Evolutionary conservation across 2,797 vertebrate genomes (phyloP).

Genomic region (Pangasius macronema): DNA sequence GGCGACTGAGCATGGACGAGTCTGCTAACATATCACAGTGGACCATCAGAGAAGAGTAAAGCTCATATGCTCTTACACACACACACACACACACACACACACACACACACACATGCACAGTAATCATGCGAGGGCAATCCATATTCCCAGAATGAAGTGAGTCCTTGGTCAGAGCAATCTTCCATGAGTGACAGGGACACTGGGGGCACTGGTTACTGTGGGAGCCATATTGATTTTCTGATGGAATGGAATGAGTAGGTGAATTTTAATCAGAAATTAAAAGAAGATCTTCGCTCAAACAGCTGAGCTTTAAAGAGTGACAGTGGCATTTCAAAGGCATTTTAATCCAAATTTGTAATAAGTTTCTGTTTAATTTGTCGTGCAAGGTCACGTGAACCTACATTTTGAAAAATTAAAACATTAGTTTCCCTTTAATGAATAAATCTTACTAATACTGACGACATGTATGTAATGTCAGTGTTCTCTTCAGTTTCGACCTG

Average conservation of each 20-base stretch:
- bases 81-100: too few species aligned
- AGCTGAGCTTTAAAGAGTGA: background rate
- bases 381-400: background rate
- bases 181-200: background rate
- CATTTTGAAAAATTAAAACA: background rate
- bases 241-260: background rate
- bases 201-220: background rate
- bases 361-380: background rate
- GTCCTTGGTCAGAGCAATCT: background rate
- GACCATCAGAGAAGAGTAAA: background rate
- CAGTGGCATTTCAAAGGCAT: background rate
- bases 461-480: background rate
- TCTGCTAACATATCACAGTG: constrained; percentile 1
- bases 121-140: background rate
- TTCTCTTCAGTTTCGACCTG: background rate
- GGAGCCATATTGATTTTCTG: background rate
- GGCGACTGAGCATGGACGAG: background rate
- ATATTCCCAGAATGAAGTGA: background rate
- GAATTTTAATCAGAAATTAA: background rate
- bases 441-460: background rate
- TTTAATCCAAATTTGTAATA: background rate
- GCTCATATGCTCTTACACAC: too few species aligned
- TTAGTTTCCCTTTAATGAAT: background rate
- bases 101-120: background rate
- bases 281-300: background rate